These are phyloP conservation scores for Drosophila tristis DNA, from an alignment of 1,140 invertebrate genomes.

Conservation along the genomic window DNA sequence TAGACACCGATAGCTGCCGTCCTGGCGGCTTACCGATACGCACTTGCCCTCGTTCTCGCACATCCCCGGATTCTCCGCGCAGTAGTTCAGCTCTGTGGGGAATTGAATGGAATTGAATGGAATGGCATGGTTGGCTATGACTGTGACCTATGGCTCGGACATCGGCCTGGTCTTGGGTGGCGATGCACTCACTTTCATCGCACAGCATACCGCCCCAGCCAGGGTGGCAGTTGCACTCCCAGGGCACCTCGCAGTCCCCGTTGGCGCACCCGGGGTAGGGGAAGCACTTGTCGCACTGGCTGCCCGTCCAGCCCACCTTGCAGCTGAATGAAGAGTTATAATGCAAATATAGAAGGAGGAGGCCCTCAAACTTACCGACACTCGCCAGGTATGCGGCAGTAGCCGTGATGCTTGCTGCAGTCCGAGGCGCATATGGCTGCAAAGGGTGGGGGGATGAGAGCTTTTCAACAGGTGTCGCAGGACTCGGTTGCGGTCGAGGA, in stretches of 20 bases:
- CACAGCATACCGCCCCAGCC: constrained; percentile 96
- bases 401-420: constrained; percentile 93
- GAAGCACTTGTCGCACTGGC: constrained; percentile 92
- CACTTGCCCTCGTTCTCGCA: constrained; percentile 93
- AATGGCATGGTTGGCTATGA: neutral
- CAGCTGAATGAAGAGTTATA: constrained; percentile 86
- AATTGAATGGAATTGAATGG: neutral
- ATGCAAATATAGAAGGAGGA: neutral
- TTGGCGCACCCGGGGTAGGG: constrained; percentile 94
- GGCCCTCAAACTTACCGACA: constrained; percentile 69
- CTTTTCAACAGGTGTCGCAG: neutral
- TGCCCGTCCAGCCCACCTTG: constrained; percentile 94
- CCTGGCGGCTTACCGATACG: constrained; percentile 89
- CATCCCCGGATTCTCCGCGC: constrained; percentile 88
- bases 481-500: neutral
- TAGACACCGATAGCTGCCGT: constrained; percentile 90
- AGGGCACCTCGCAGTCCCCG: constrained; percentile 92
- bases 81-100: constrained; percentile 89
- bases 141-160: neutral
- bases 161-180: neutral
- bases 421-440: constrained; percentile 92
- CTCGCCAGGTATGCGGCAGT: constrained; percentile 92
- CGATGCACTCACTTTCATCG: constrained; percentile 88
- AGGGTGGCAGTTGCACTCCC: constrained; percentile 93
- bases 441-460: neutral